These are phyloP conservation scores for Apocheima hispidaria DNA, from an alignment of 2,888 invertebrate genomes.

Conservation along the genomic window DNA sequence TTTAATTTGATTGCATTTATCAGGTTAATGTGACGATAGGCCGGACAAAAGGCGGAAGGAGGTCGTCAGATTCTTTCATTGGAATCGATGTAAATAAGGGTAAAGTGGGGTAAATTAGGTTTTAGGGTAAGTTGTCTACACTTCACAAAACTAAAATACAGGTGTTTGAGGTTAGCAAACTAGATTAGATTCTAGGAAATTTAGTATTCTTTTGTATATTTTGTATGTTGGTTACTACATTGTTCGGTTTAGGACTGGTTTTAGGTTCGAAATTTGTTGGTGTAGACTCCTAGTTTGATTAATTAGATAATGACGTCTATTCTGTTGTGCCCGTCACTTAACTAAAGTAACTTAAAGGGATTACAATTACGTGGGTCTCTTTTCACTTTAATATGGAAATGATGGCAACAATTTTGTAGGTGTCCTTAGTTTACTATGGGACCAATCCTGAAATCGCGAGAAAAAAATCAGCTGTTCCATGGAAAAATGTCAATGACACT, in stretches of 20 bases:
- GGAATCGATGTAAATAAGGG: conserved; percentile 6
- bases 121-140: conserved; percentile 8
- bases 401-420: too few species aligned
- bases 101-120: background rate
- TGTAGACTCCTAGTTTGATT: background rate
- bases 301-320: too few species aligned
- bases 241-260: background rate
- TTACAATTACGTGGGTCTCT: too few species aligned
- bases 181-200: background rate
- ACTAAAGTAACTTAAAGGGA: too few species aligned
- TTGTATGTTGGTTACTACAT: background rate
- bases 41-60: conserved; percentile 12
- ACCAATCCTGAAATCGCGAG: too few species aligned
- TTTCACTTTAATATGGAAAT: too few species aligned
- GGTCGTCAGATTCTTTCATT: conserved; percentile 10
- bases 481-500: too few species aligned
- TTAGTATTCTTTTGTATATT: background rate
- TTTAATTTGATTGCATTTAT: conserved; percentile 57
- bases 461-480: too few species aligned
- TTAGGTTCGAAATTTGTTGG: background rate
- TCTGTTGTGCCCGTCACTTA: too few species aligned
- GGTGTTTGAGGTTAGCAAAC: background rate
- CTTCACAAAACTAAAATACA: too few species aligned
- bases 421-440: too few species aligned
- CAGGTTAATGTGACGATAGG: conserved; percentile 20